A percentile compares a stretch with the other conserved stretches of the same genome.
These are phyloP conservation scores for Neelides folsomi DNA, from an alignment of 2,888 invertebrate genomes.

Conservation along the genomic window DNA sequence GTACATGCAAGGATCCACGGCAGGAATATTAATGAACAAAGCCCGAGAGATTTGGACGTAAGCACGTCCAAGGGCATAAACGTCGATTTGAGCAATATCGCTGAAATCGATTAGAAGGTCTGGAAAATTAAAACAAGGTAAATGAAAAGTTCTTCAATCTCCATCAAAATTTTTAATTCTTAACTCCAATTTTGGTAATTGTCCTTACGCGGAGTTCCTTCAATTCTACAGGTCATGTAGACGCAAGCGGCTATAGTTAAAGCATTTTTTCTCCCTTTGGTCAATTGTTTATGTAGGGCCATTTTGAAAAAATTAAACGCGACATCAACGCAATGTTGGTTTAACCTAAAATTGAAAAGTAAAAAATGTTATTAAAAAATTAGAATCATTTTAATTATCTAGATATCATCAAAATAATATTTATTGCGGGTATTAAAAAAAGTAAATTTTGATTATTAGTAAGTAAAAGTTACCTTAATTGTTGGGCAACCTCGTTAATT, in stretches of 20 bases:
- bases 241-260: conserved; percentile 94
- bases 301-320: conserved; percentile 88
- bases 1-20: conserved; percentile 88
- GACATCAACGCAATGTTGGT: conserved; percentile 81
- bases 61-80: conserved; percentile 85
- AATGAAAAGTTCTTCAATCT: background rate
- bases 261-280: conserved; percentile 75
- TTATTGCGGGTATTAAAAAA: too few species aligned
- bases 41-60: conserved; percentile 78
- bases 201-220: conserved; percentile 73
- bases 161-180: too few species aligned
- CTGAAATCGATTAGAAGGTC: conserved; percentile 94
- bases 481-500: conserved; percentile 71
- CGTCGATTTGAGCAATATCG: conserved; percentile 92
- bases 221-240: conserved; percentile 89
- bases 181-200: background rate
- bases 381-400: background rate
- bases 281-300: conserved; percentile 68
- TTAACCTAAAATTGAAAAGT: conserved; percentile 45
- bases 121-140: conserved; percentile 40
- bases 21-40: conserved; percentile 77
- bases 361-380: background rate
- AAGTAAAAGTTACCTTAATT: conserved; percentile 46
- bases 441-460: too few species aligned
- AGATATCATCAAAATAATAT: too few species aligned